Base-by-base conservation (phyloP, 1,140 invertebrate species). In the Yoshiicerus persimilis region DNA sequence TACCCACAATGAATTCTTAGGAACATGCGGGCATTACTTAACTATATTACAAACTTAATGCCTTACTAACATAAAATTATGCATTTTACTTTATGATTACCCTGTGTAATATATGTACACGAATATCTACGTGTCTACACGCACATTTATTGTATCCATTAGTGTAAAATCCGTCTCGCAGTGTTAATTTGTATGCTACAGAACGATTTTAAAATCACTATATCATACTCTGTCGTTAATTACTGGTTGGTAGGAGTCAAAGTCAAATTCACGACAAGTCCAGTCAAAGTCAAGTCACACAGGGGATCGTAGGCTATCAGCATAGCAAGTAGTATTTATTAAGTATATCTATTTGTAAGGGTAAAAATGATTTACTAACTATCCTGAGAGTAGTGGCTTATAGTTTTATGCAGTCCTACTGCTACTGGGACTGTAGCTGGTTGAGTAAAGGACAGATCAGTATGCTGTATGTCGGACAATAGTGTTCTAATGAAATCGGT, bases 401-500 rank as follows among this genome's bases (percentile, higher is more conserved):
- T 41, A 41, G n/a, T 41, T 41, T 41, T 41, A 6, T 41, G 9
- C 41, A 47, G 9, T 47, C 11, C 27, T 66, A 66, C 23, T 8
- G 10, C 27, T 11, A 6, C 39, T 8, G 20, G 41, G 2, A 47
- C 41, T 5, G 25, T 2, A 16, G 64, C 27, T 32, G 25, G 66
- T 32, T 70, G 2, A 30, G 4, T 27, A 30, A 2, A 70, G 66
- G 3, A 30, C 4, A 70, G 25, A 16, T 70, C 13, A 66, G 66
- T 0, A 16, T 70, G 16, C 9, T 70, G 0, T 27, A 11, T 23
- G 66, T 30, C 23, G 87, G 80, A 89, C 89, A 89, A 89, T 88
- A 80, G 87, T 41, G 34, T 84, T 87, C 87, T 88, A 88, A 88
- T 88, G 88, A 90, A 90, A 90, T 89, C 56, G 84, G 75, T 16